These are phyloP conservation scores for Hemichromis elongatus DNA, from an alignment of 2,113 vertebrate genomes.

Conservation along the genomic window DNA sequence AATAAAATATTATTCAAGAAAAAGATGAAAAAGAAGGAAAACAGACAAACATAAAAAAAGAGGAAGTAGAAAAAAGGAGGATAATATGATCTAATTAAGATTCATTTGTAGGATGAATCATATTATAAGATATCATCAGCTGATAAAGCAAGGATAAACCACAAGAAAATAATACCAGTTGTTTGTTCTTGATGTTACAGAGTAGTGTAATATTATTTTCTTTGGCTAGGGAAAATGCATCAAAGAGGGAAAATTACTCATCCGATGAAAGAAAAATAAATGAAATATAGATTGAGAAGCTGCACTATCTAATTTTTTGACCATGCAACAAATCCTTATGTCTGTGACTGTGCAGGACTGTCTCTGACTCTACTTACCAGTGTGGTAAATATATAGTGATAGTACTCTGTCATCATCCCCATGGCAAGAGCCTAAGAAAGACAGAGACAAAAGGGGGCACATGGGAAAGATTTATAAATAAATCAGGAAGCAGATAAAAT, in stretches of 20 bases:
- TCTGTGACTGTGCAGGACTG: neutral
- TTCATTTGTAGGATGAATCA: neutral
- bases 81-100: neutral
- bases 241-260: neutral
- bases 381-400: conserved; percentile 99
- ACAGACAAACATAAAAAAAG: neutral
- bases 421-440: conserved; percentile 88
- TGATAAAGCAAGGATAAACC: neutral
- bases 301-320: neutral
- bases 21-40: neutral
- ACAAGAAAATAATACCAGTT: neutral
- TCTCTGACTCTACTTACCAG: conserved; percentile 81
- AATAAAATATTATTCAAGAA: neutral
- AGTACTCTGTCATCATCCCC: conserved; percentile 99
- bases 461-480: conserved; percentile 13
- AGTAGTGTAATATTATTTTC: neutral
- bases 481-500: conserved; percentile 7
- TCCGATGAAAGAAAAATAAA: neutral
- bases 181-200: neutral
- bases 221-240: neutral
- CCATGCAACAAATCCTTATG: neutral
- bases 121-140: neutral
- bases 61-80: neutral
- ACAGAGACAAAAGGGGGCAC: conserved; percentile 44
- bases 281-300: conserved; percentile 18